Evolutionary conservation across 2,797 vertebrate genomes (phyloP).

Genomic region (Garrulus glandarius): DNA sequence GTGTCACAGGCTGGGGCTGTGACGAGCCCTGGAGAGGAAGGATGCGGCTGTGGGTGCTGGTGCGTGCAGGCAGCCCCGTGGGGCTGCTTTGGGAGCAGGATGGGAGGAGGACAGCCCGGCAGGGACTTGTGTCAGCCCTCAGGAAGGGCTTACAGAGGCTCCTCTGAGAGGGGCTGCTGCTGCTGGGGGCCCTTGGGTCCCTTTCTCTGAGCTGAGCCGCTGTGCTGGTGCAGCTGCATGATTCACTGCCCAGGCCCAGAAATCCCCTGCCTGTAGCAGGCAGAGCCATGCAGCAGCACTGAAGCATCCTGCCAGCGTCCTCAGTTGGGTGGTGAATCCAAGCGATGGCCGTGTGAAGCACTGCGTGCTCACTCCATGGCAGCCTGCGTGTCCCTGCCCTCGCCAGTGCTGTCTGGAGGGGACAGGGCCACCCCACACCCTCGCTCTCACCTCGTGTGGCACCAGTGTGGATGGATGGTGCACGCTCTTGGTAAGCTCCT

Average conservation of each 20-base stretch:
- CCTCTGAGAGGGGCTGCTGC: not conserved
- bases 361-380: not conserved
- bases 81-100: not conserved
- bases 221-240: not conserved
- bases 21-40: not conserved
- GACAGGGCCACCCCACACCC: not conserved
- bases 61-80: not conserved
- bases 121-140: not conserved
- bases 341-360: fast-evolving
- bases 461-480: not conserved
- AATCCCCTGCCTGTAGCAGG: not conserved
- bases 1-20: not conserved
- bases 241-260: not conserved
- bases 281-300: not conserved
- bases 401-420: fast-evolving
- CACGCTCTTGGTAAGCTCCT: not conserved
- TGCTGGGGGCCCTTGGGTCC: not conserved
- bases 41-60: not conserved
- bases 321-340: not conserved
- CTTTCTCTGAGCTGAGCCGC: not conserved
- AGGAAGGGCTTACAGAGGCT: not conserved
- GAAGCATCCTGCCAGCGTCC: not conserved
- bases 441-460: not conserved
- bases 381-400: not conserved
- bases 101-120: not conserved